These are phyloP conservation scores for Pseudotriccus pelzelni DNA, from an alignment of 2,797 vertebrate genomes.

Conservation along the genomic window DNA sequence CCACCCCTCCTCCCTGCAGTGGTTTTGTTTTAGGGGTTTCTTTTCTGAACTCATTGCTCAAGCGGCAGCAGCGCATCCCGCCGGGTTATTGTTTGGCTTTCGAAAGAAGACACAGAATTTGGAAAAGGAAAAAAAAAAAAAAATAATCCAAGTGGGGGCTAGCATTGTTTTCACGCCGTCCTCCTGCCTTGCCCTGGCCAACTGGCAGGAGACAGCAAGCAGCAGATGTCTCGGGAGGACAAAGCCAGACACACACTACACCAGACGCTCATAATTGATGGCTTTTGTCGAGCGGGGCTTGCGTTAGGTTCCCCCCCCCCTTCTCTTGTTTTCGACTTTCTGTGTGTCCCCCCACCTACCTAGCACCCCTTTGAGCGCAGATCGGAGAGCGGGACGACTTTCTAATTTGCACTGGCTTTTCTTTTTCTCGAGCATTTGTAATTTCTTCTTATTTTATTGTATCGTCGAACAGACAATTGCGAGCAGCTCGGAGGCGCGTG, in stretches of 20 bases:
- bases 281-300: slow-evolving; percentile 70
- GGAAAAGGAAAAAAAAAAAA: not conserved
- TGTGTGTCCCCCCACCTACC: not conserved
- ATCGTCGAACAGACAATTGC: slow-evolving; percentile 53
- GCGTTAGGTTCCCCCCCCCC: not conserved
- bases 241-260: slow-evolving; percentile 81
- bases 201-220: slow-evolving; percentile 81
- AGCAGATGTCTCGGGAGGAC: slow-evolving; percentile 88
- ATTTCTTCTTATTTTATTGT: slow-evolving; percentile 19
- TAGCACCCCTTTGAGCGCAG: not conserved
- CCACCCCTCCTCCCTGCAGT: not conserved
- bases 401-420: slow-evolving; percentile 78
- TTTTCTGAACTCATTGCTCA: slow-evolving; percentile 44
- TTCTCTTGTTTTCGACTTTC: slow-evolving; percentile 3
- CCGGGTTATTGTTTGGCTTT: slow-evolving; percentile 80
- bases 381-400: slow-evolving; percentile 71
- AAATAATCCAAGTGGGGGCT: slow-evolving; percentile 33
- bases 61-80: slow-evolving; percentile 54
- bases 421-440: slow-evolving; percentile 26
- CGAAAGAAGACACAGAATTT: slow-evolving; percentile 75
- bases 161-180: slow-evolving; percentile 65
- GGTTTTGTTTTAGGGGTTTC: slow-evolving; percentile 57
- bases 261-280: slow-evolving; percentile 69
- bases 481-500: slow-evolving; percentile 53
- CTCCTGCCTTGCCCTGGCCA: slow-evolving; percentile 70